phyloP scores from a whole-genome alignment of 2,113 vertebrate species.

The Catagonus wagneri region DNA sequence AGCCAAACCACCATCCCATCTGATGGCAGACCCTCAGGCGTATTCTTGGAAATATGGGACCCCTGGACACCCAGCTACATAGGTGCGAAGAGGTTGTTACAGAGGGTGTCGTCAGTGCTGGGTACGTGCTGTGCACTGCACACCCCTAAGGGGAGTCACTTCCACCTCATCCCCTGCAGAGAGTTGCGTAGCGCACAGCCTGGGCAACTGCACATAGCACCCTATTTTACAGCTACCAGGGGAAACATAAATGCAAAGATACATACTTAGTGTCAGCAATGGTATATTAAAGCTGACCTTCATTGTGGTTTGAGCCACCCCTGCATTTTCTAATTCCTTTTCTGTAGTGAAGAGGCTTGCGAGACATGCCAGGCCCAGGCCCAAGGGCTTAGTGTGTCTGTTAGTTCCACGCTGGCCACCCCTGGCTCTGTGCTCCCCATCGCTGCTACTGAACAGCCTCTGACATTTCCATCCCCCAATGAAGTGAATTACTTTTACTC shows the following conservation, averaged over 20 bases:
- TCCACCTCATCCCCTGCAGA: rapidly evolving
- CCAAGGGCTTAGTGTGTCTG: neutral
- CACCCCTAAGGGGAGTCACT: neutral
- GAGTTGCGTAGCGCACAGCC: neutral
- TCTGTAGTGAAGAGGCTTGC: neutral
- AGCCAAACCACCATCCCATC: neutral
- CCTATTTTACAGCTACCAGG: neutral
- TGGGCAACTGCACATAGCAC: rapidly evolving
- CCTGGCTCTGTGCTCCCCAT: neutral
- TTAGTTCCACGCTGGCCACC: neutral
- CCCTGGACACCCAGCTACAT: neutral
- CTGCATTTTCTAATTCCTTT: neutral
- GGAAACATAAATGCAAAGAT: rapidly evolving
- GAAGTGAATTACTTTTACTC: neutral
- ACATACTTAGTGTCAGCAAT: neutral
- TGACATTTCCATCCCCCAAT: neutral
- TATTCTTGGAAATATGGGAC: rapidly evolving
- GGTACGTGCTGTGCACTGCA: rapidly evolving
- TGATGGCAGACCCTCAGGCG: rapidly evolving
- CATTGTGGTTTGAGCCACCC: neutral
- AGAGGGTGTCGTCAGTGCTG: rapidly evolving
- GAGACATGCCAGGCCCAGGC: neutral
- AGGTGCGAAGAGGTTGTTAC: rapidly evolving
- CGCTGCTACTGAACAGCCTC: rapidly evolving
- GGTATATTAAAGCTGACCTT: neutral